A percentile compares a stretch with the other conserved stretches of the same genome.
phyloP scores from a whole-genome alignment of 2,113 vertebrate genomes.

The Pangasianodon hypophthalmus region DNA sequence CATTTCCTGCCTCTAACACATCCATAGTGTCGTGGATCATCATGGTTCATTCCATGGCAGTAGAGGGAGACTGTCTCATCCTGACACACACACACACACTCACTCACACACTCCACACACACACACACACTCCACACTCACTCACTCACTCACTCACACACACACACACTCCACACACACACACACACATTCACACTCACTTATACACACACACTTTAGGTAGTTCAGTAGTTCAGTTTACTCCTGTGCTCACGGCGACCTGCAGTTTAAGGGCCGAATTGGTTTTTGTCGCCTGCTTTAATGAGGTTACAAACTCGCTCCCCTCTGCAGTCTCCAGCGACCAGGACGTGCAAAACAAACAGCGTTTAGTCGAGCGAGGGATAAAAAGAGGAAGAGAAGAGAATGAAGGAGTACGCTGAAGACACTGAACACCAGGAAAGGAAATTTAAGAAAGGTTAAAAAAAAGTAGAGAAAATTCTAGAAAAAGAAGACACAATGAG shows the following conservation, averaged over 20 bases:
- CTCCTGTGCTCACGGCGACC: constrained; percentile 27
- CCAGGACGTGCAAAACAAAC: constrained; percentile 27
- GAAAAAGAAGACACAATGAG: not conserved
- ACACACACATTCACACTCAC: constrained; percentile 32
- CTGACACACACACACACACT: constrained; percentile 13
- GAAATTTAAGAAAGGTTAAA: not conserved
- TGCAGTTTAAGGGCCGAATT: constrained; percentile 42
- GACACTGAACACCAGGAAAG: not conserved
- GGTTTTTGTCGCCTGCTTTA: constrained; percentile 41
- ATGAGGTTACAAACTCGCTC: constrained; percentile 51
- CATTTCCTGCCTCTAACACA: not conserved
- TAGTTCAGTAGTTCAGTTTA: constrained; percentile 48
- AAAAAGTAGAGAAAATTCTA: not conserved
- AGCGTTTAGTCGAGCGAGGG: not conserved
- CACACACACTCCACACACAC: constrained; percentile 27
- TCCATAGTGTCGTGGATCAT: too few species aligned
- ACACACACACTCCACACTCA: constrained; percentile 21
- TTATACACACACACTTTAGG: constrained; percentile 17
- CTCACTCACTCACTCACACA: not conserved
- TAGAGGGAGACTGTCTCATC: not conserved
- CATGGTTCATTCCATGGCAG: not conserved
- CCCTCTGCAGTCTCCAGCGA: constrained; percentile 35
- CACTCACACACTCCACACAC: constrained; percentile 17
- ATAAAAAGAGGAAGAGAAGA: not conserved
- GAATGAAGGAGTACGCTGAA: not conserved